Evolutionary conservation across 2,888 invertebrate species (phyloP).

Genomic region (Drosophila quasianomalipes): DNA sequence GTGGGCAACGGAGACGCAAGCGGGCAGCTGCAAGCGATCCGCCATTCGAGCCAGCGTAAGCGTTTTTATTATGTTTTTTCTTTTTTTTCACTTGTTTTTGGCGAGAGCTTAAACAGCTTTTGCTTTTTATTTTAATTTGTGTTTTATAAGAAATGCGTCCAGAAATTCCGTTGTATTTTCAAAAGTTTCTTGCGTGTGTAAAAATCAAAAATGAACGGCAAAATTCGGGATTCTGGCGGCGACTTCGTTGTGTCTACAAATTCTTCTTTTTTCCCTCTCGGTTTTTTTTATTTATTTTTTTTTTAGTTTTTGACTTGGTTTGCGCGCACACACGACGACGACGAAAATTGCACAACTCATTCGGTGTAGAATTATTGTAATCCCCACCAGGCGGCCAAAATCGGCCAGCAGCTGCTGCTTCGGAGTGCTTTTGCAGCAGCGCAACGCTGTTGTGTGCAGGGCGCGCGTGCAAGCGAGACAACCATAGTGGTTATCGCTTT

Average conservation of each 20-base stretch:
- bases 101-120: slow-evolving; percentile 75
- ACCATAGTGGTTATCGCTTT: slow-evolving; percentile 37
- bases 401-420: slow-evolving; percentile 20
- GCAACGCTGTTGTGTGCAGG: slow-evolving; percentile 9
- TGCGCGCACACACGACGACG: slow-evolving; percentile 47
- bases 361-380: slow-evolving; percentile 86
- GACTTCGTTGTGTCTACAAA: slow-evolving; percentile 66
- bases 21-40: slow-evolving; percentile 42
- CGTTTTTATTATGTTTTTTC: slow-evolving; percentile 37
- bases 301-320: slow-evolving; percentile 24
- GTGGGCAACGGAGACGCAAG: not conserved
- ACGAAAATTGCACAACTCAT: slow-evolving; percentile 79
- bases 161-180: slow-evolving; percentile 25
- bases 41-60: slow-evolving; percentile 63
- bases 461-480: slow-evolving; percentile 45
- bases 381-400: slow-evolving; percentile 82
- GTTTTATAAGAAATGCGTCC: slow-evolving; percentile 17
- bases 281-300: not conserved
- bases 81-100: slow-evolving; percentile 7
- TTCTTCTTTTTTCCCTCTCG: not conserved
- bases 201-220: not conserved
- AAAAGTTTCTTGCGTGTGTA: slow-evolving; percentile 25
- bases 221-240: slow-evolving; percentile 5
- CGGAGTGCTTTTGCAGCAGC: slow-evolving; percentile 61
- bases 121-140: slow-evolving; percentile 15